Evolutionary conservation across 2,797 vertebrate species (phyloP).

Genomic region (Megaceryle alcyon): DNA sequence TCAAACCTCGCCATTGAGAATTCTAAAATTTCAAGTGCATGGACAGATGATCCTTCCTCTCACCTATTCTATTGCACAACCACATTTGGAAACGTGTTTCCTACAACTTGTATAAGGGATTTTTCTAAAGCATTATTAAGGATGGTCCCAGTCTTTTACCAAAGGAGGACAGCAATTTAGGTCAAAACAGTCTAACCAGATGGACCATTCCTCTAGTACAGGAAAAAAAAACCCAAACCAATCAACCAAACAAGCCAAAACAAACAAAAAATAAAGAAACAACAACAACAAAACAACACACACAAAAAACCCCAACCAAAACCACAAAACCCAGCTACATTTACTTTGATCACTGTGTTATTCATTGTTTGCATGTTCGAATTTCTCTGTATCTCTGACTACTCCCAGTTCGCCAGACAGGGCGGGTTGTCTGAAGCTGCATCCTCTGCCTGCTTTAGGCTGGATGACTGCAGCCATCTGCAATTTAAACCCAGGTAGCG

Average conservation of each 20-base stretch:
- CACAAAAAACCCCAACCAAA: not conserved
- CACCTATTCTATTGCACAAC: not conserved
- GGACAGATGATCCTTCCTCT: not conserved
- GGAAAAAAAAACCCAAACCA: not conserved
- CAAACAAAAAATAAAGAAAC: too few species aligned
- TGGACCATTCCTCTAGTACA: not conserved
- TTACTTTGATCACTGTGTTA: not conserved
- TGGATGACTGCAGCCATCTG: not conserved
- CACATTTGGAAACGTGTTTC: slow-evolving; percentile 11
- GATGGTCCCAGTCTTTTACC: not conserved
- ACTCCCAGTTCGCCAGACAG: slow-evolving; percentile 39
- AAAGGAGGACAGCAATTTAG: not conserved
- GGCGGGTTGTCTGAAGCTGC: not conserved
- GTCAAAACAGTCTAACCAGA: not conserved
- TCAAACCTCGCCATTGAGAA: not conserved
- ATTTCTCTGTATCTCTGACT: not conserved
- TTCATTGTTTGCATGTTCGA: not conserved
- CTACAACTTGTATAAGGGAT: not conserved
- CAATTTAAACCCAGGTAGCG: not conserved
- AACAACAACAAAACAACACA: not conserved
- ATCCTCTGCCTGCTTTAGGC: not conserved
- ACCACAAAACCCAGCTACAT: not conserved
- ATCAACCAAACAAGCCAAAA: not conserved
- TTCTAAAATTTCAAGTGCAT: not conserved
- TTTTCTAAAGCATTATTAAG: slow-evolving; percentile 17